phyloP scores from a whole-genome alignment of 2,797 vertebrate genomes.

The Eospalax fontanierii region DNA sequence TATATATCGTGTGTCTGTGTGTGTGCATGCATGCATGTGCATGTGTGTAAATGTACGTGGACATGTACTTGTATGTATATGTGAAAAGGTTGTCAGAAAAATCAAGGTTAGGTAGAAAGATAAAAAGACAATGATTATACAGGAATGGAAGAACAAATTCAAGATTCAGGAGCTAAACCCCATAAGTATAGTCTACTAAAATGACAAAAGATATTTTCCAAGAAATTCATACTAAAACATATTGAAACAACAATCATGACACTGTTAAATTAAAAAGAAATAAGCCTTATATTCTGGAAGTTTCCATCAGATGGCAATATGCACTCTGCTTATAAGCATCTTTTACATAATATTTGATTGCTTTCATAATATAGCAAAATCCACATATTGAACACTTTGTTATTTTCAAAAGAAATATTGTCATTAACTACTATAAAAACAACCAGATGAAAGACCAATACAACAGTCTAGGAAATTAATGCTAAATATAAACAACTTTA shows the following conservation, averaged over 20 bases:
- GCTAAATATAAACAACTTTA: background rate
- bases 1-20: rapidly evolving
- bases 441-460: background rate
- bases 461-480: background rate
- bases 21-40: rapidly evolving
- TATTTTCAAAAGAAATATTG: conserved; percentile 4
- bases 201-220: background rate
- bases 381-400: background rate
- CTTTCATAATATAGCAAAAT: background rate
- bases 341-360: background rate
- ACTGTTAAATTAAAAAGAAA: background rate
- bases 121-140: background rate
- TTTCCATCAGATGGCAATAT: background rate
- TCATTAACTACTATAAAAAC: background rate
- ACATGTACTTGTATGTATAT: background rate
- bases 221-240: background rate
- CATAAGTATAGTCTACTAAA: background rate
- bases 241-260: background rate
- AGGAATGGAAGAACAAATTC: background rate
- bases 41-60: background rate
- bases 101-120: background rate
- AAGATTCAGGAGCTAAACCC: background rate
- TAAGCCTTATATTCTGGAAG: background rate
- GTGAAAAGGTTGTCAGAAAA: background rate
- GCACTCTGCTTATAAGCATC: background rate